Percentiles rank a stretch among this genome's conserved stretches.
Evolutionary conservation across 1,140 invertebrate genomes (phyloP).

Genomic region (Trachymyrmex cornetzi): DNA sequence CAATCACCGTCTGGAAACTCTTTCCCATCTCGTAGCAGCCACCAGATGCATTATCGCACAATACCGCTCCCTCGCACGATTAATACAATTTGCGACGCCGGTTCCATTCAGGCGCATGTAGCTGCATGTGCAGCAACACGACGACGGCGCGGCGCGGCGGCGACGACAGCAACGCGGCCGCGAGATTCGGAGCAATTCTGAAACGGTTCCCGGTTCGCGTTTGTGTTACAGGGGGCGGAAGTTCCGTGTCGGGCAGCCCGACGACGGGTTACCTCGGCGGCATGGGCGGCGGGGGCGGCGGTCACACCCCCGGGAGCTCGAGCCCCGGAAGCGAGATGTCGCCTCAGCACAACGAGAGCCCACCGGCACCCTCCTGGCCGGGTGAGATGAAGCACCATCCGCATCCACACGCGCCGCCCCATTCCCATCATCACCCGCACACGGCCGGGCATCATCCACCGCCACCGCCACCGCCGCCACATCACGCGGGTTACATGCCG

Average conservation of each 20-base stretch:
- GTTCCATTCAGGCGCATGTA: conserved; percentile 47
- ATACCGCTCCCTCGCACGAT: conserved; percentile 51
- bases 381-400: conserved; percentile 91
- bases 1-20: conserved; percentile 37
- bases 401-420: conserved; percentile 88
- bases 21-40: conserved; percentile 36
- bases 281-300: conserved; percentile 86
- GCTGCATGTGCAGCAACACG: conserved; percentile 41
- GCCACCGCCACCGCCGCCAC: conserved; percentile 84
- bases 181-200: conserved; percentile 20
- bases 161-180: not conserved
- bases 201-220: conserved; percentile 48
- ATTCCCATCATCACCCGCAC: conserved; percentile 88
- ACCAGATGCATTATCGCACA: conserved; percentile 60
- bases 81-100: conserved; percentile 58
- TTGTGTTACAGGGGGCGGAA: conserved; percentile 83
- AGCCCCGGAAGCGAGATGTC: conserved; percentile 88
- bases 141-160: not conserved
- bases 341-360: conserved; percentile 87
- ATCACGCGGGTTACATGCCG: conserved; percentile 89
- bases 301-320: conserved; percentile 87
- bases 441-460: conserved; percentile 88
- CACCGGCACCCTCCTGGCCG: conserved; percentile 89
- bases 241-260: conserved; percentile 84
- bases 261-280: conserved; percentile 86